Evolutionary conservation across 1,140 invertebrate species (phyloP), one percentile per base, ranked within the genome.

Genomic region (Leptopilina clavipes): DNA sequence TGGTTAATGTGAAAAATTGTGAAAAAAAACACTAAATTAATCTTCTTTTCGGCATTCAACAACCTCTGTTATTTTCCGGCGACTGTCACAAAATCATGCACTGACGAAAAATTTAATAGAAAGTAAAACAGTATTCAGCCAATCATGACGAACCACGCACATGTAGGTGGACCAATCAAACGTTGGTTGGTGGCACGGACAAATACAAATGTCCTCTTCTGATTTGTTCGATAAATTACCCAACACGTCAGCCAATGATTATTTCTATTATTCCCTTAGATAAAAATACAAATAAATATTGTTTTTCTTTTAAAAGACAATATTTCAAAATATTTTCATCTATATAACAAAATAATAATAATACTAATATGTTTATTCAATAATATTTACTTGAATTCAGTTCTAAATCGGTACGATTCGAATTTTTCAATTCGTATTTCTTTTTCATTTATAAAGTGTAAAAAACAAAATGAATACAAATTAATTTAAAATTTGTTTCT

Each of bases 1-100:
- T 93, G 37, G 8, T 17, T 70, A 14, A 25, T 70, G 5, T n/a
- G 25, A 54, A 56, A 77, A 80, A 74, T 83, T 40, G 54, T 40
- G 0, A 40, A 82, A 56, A 74, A 81, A 76, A 80, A 74, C 5
- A 45, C 40, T 31, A 73, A 48, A 44, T 11, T 71, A 74, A 45
- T 75, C 11, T n/a, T 9, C n/a, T 3, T 3, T 17, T 17, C 48
- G 0, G 1, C 19, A 56, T 31, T 48, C 14, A 76, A 44, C 77
- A 54, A 3, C 19, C 54, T 54, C 9, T 70, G 17, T 74, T 81
- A 74, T 85, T 81, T 84, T 73, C 79, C 71, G 70, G 79, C 72
- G 79, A 85, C 80, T 82, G 83, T 82, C 83, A 80, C 45, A 70
- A 17, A 65, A 75, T 40, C 44, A 22, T 12, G 73, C 59, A 37